These are phyloP conservation scores for Drosophila arizonae DNA, from an alignment of 1,140 invertebrate genomes.

Conservation along the genomic window DNA sequence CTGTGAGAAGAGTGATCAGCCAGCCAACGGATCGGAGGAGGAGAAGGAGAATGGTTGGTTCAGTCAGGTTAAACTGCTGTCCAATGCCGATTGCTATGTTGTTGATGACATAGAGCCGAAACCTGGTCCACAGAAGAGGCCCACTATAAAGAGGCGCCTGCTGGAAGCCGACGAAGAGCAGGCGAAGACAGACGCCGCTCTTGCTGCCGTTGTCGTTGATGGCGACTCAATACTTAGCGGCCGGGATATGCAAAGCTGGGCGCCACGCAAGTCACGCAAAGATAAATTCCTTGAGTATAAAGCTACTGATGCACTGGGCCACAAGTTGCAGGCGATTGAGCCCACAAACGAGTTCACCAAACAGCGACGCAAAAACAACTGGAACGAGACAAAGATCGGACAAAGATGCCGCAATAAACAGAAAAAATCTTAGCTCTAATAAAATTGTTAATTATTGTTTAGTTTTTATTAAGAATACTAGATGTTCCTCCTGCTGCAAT, in stretches of 20 bases:
- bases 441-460: neutral
- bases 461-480: neutral
- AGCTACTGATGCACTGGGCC: slow-evolving; percentile 22
- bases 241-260: slow-evolving; percentile 41
- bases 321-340: slow-evolving; percentile 34
- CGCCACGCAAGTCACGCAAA: slow-evolving; percentile 7
- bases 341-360: slow-evolving; percentile 54
- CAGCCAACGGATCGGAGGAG: neutral
- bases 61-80: slow-evolving; percentile 33
- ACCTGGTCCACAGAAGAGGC: slow-evolving; percentile 38
- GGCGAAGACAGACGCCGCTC: neutral
- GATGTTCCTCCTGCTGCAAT: neutral
- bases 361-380: slow-evolving; percentile 46
- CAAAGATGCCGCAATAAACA: slow-evolving; percentile 6
- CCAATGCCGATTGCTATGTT: slow-evolving; percentile 54
- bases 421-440: neutral
- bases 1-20: neutral
- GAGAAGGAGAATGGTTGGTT: slow-evolving; percentile 2
- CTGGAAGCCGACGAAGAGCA: slow-evolving; percentile 11
- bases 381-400: slow-evolving; percentile 53
- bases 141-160: slow-evolving; percentile 36
- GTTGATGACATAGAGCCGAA: slow-evolving; percentile 23
- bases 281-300: slow-evolving; percentile 49
- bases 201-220: slow-evolving; percentile 36
- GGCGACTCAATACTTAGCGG: slow-evolving; percentile 39